Evolutionary conservation across 2,113 vertebrate species (phyloP).

Genomic region (Glareola pratincola): DNA sequence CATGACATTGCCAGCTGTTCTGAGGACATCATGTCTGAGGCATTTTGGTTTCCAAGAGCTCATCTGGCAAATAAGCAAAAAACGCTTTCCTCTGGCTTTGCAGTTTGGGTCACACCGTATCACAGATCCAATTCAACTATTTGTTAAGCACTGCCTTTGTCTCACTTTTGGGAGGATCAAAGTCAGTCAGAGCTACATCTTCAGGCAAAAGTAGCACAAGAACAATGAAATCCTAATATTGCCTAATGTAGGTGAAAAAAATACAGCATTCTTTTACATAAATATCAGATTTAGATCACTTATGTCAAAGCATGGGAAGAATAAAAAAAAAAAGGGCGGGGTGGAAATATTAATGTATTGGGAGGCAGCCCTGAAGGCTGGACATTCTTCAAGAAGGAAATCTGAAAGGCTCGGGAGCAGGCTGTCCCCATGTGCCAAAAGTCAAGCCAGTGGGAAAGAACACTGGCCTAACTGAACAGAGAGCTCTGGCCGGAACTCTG

Average conservation of each 20-base stretch:
- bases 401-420: neutral
- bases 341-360: neutral
- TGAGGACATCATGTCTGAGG: neutral
- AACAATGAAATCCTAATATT: neutral
- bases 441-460: fast-evolving
- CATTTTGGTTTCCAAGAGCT: neutral
- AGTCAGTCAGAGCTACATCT: neutral
- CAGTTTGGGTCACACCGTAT: neutral
- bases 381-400: neutral
- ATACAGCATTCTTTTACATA: neutral
- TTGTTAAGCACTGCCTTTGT: neutral
- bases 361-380: neutral
- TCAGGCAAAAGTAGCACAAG: neutral
- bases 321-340: too few species aligned
- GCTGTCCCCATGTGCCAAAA: neutral
- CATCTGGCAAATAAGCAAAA: neutral
- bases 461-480: neutral
- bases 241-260: neutral
- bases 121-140: neutral
- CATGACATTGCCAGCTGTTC: neutral
- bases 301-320: neutral
- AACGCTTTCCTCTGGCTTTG: neutral
- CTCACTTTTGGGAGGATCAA: neutral
- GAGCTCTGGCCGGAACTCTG: neutral
- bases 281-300: neutral